These are phyloP conservation scores for Gortyna flavago DNA, from an alignment of 2,888 invertebrate genomes.

Conservation along the genomic window DNA sequence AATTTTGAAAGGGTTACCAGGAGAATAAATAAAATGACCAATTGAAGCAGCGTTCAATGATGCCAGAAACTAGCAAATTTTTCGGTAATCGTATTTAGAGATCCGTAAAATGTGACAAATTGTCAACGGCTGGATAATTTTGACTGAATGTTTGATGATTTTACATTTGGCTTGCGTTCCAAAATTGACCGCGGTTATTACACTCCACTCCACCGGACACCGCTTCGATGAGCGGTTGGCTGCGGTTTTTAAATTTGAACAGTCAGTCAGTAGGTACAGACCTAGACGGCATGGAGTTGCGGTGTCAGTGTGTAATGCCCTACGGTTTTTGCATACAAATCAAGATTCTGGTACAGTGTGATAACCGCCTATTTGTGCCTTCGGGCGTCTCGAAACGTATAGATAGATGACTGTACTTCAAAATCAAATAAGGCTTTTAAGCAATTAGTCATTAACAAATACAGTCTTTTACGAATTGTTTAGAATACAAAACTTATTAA, in stretches of 20 bases:
- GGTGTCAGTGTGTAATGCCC: too few species aligned
- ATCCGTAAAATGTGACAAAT: background rate
- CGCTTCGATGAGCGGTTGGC: too few species aligned
- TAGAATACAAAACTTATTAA: constrained; percentile 8
- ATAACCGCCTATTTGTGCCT: background rate
- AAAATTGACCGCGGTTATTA: background rate
- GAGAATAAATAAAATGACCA: background rate
- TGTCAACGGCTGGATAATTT: background rate
- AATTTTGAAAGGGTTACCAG: background rate
- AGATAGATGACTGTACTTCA: background rate
- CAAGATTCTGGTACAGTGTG: too few species aligned
- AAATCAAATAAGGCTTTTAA: background rate
- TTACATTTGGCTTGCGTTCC: background rate
- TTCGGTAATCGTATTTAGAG: background rate
- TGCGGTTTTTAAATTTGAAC: too few species aligned
- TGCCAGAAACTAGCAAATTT: too few species aligned
- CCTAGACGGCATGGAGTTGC: too few species aligned
- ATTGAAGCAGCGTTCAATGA: too few species aligned
- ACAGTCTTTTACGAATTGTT: constrained; percentile 10
- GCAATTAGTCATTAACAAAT: background rate
- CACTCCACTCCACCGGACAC: too few species aligned
- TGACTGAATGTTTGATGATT: background rate
- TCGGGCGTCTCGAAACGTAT: background rate
- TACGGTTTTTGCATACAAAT: too few species aligned
- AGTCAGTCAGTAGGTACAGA: too few species aligned